Evolutionary conservation across 2,888 invertebrate species (phyloP), one percentile per base, ranked within the genome.

Genomic region (Spilosoma lubricipeda): DNA sequence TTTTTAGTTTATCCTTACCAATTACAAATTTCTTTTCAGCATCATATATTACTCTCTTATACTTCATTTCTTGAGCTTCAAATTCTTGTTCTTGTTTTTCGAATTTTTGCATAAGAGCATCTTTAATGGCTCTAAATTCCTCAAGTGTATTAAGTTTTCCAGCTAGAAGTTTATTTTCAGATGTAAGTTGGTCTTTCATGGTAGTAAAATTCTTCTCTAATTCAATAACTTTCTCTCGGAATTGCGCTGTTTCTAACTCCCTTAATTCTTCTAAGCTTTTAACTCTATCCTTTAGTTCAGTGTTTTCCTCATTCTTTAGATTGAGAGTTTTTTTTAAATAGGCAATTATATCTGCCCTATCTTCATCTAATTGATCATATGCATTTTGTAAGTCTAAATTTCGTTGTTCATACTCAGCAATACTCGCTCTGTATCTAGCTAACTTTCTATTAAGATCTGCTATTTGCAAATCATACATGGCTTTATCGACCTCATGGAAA

Each of bases 61-160:
- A 98, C 64, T 97, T 96, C 86, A 97, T 96, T 88, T 98, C 98
- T 89, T 98, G 98, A 70, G 98, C 97, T 86, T 97, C 97, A 81
- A 98, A 97, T 67, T 96, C 96, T 71, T 96, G 94, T 85, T 99
- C 98, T 92, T 99, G 98, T 64, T 96, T 96, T 81, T 98, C 97
- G 89, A 98, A 98, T 90, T 98, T 98, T 80, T 96, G 96, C 96
- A 98, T 97, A 66, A 99, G 93, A 76, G 98, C 97, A 80, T 98
- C 98, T 77, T 98, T 96, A 82, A 98, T 98, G n/a, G 97, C 96
- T 82, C 98, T 96, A 92, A 99, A 99, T 85, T 99, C 99, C 91
- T 99, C 99, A 78, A 99, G 93, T 0, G 98, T 97, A 85, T 98
- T 98, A 18, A 99, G 90, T 94, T 99, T 99, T 59, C 99, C 99